Percentiles rank a stretch among this genome's conserved stretches.
phyloP scores from a whole-genome alignment of 2,888 invertebrate genomes.

The Periphyllus acericola region DNA sequence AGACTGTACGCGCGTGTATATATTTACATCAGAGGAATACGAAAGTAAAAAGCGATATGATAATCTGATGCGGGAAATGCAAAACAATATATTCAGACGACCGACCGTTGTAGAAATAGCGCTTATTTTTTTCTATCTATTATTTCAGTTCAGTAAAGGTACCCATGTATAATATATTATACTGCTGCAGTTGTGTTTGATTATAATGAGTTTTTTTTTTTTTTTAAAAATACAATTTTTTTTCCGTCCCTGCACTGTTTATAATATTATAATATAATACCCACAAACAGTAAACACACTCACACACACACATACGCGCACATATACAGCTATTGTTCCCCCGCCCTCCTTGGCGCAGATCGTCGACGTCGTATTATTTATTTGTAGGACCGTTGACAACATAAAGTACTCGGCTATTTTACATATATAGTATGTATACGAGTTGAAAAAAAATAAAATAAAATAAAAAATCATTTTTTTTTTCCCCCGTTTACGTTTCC shows the following conservation, averaged over 20 bases:
- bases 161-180: neutral
- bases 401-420: constrained; percentile 53
- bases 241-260: neutral
- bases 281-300: neutral
- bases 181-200: constrained; percentile 4
- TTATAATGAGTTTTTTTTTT: constrained; percentile 36
- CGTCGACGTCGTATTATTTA: constrained; percentile 37
- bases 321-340: constrained; percentile 20
- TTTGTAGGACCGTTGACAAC: constrained; percentile 49
- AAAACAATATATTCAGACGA: neutral
- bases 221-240: neutral
- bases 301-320: neutral
- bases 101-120: constrained; percentile 2
- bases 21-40: too few species aligned
- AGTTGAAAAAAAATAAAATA: constrained; percentile 10
- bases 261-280: constrained; percentile 39
- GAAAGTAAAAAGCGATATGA: too few species aligned
- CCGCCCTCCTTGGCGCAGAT: neutral
- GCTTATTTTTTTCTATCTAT: neutral
- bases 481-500: constrained; percentile 19
- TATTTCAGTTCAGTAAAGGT: neutral
- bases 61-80: too few species aligned
- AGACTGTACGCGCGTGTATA: too few species aligned
- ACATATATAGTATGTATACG: neutral
- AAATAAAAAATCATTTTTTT: too few species aligned